These are phyloP conservation scores for Germaria angustata DNA, from an alignment of 2,888 invertebrate species.

Conservation along the genomic window DNA sequence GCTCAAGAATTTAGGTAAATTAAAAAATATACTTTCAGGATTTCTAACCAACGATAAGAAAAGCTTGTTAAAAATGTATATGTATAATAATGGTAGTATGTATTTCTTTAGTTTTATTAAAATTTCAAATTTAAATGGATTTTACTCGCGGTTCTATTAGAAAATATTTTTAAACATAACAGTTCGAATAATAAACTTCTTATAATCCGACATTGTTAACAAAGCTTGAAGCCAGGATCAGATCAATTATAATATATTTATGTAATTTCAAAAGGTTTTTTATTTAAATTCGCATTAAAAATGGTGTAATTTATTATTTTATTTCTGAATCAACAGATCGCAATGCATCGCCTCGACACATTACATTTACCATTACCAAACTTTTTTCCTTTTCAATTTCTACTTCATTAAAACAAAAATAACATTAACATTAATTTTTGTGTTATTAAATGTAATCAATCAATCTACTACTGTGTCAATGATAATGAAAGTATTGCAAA, in stretches of 20 bases:
- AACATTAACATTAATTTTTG: conserved; percentile 43
- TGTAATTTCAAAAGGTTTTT: background rate
- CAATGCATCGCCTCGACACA: background rate
- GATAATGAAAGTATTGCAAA: background rate
- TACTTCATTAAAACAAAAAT: conserved; percentile 39
- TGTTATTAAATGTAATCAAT: conserved; percentile 44
- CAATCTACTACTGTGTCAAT: conserved; percentile 21
- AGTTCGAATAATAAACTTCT: background rate
- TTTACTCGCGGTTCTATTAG: background rate
- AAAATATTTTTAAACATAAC: background rate
- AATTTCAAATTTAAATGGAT: background rate
- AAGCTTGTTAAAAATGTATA: background rate
- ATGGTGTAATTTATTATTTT: background rate
- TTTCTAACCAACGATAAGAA: background rate
- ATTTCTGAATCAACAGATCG: conserved; percentile 1
- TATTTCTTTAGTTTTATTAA: background rate
- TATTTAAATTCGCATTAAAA: background rate
- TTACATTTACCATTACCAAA: conserved; percentile 34
- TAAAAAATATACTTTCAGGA: background rate
- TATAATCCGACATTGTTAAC: background rate
- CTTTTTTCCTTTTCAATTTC: conserved; percentile 33
- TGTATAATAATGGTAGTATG: background rate
- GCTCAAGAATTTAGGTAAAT: background rate
- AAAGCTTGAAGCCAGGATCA: background rate
- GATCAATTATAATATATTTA: background rate